A percentile compares a stretch with the other conserved stretches of the same genome.
phyloP scores from a whole-genome alignment of 2,113 vertebrate species.

The Chaetorhynchus papuensis region DNA sequence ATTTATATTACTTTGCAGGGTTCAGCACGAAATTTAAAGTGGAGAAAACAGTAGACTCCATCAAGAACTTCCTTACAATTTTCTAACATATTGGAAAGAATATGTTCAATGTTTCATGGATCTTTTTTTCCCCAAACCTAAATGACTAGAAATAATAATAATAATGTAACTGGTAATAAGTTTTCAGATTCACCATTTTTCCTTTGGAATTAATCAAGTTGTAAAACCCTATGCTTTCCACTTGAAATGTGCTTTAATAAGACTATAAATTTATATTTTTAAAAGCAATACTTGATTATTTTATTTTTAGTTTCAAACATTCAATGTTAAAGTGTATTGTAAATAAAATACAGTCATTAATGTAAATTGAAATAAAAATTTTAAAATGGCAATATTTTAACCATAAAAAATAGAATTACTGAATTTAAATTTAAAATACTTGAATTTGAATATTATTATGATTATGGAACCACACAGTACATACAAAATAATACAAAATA shows the following conservation, averaged over 20 bases:
- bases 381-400: neutral
- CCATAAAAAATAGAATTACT: neutral
- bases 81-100: neutral
- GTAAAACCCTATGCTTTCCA: neutral
- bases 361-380: neutral
- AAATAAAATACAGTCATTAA: neutral
- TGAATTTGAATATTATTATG: neutral
- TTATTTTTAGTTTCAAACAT: neutral
- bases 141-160: neutral
- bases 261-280: neutral
- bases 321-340: neutral
- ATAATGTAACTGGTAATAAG: neutral
- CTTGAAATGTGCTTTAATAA: neutral
- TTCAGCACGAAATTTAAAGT: neutral
- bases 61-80: neutral
- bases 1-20: neutral
- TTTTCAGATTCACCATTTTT: neutral
- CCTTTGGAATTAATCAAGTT: neutral
- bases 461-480: neutral
- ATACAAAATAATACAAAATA: neutral
- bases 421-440: neutral
- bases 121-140: fast-evolving
- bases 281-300: neutral
- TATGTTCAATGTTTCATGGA: neutral
- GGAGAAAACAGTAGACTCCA: fast-evolving